Conservation (phyloP, 2,888 invertebrate species). For the Celastrina argiolus region DNA sequence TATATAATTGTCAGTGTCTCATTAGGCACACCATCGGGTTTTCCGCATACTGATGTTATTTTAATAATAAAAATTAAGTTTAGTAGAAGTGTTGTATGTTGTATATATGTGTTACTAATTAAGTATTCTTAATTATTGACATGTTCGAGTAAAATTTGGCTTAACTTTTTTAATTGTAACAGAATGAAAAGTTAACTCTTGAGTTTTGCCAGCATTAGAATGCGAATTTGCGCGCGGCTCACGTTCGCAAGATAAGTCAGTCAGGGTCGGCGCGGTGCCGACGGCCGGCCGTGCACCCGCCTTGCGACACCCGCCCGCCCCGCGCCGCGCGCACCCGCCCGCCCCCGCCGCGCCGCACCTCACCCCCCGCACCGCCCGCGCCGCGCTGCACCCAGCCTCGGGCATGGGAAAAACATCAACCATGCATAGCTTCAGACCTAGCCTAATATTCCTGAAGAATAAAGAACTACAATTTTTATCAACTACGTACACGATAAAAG, state of each 20-base stretch:
- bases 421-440: conserved; percentile 24
- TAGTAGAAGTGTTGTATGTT: too few relatives aligned
- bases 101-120: too few relatives aligned
- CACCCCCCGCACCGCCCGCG: conserved; percentile 30
- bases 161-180: neutral
- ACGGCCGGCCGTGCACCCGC: conserved; percentile 76
- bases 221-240: conserved; percentile 72
- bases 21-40: neutral
- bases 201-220: conserved; percentile 68
- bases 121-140: too few relatives aligned
- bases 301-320: conserved; percentile 57
- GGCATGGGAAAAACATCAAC: conserved; percentile 38
- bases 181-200: conserved; percentile 25
- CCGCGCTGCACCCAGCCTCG: conserved; percentile 38
- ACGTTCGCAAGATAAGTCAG: conserved; percentile 76
- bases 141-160: neutral
- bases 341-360: conserved; percentile 35
- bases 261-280: conserved; percentile 77
- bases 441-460: neutral
- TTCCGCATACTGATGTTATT: neutral
- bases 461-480: too few relatives aligned
- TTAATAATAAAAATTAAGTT: too few relatives aligned
- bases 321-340: conserved; percentile 31
- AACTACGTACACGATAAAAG: too few relatives aligned
- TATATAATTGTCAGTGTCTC: neutral